Conservation (phyloP, 1,140 invertebrate genomes). For the Drosophila watanabei region DNA sequence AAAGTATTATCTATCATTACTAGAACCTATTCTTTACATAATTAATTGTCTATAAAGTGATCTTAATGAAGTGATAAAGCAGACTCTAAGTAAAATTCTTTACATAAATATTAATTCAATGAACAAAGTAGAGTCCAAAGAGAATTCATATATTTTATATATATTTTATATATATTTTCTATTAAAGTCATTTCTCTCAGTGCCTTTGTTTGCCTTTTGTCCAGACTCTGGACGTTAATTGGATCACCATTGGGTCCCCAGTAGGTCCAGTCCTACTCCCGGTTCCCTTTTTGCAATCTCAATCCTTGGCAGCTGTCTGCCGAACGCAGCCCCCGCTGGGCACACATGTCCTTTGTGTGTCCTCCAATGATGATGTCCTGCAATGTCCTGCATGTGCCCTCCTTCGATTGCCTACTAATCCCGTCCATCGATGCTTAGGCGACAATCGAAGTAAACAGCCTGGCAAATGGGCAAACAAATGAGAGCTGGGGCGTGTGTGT, state of each 20-base stretch:
- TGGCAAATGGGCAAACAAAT: slow-evolving; percentile 81
- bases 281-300: slow-evolving; percentile 18
- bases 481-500: slow-evolving; percentile 54
- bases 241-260: slow-evolving; percentile 44
- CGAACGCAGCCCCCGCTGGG: slow-evolving; percentile 55
- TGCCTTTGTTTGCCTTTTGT: slow-evolving; percentile 39
- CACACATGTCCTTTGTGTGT: slow-evolving; percentile 60
- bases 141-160: background rate
- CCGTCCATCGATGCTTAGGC: slow-evolving; percentile 62
- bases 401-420: slow-evolving; percentile 75
- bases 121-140: background rate
- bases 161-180: too few relatives aligned
- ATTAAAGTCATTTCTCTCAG: background rate
- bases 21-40: background rate
- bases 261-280: slow-evolving; percentile 37
- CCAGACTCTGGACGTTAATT: slow-evolving; percentile 51
- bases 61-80: background rate
- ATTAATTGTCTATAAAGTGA: background rate
- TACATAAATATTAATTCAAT: background rate
- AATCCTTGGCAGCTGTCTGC: slow-evolving; percentile 60
- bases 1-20: background rate
- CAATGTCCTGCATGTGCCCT: slow-evolving; percentile 13
- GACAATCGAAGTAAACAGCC: slow-evolving; percentile 71
- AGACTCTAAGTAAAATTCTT: background rate
- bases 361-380: slow-evolving; percentile 20